A percentile compares a stretch with the other conserved stretches of the same genome.
These are phyloP conservation scores for Gallinago stenura DNA, from an alignment of 2,797 vertebrate species.

Conservation along the genomic window DNA sequence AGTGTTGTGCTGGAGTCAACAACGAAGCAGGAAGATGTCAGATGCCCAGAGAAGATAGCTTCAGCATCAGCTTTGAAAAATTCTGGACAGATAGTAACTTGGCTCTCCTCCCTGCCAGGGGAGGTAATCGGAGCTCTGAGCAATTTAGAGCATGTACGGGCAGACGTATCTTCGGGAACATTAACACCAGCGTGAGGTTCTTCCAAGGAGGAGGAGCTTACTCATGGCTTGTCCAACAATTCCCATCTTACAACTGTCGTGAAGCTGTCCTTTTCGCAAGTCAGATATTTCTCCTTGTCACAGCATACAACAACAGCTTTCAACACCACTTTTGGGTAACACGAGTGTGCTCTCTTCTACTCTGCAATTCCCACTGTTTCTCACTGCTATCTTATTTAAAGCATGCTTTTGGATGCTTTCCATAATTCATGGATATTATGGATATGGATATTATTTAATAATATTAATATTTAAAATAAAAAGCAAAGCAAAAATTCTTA, in stretches of 20 bases:
- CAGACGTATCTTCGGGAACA: neutral
- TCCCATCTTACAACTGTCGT: neutral
- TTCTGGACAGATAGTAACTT: conserved; percentile 10
- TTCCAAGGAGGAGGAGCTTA: neutral
- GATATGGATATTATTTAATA: neutral
- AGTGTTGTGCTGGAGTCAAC: conserved; percentile 10
- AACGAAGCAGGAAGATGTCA: conserved; percentile 15
- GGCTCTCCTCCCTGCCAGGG: conserved; percentile 4
- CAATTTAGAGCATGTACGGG: neutral
- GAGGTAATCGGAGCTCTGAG: neutral
- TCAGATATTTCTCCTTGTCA: neutral
- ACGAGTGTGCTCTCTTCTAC: neutral
- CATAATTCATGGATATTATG: neutral
- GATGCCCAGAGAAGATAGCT: conserved; percentile 28
- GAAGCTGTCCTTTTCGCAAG: neutral
- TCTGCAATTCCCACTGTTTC: neutral
- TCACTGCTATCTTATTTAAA: neutral
- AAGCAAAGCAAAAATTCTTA: neutral
- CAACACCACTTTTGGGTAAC: conserved; percentile 19
- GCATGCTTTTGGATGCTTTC: neutral
- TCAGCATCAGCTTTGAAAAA: conserved; percentile 35
- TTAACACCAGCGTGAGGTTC: neutral
- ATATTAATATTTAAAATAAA: neutral
- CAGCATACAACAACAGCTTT: neutral
- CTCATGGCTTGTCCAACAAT: neutral